Base-by-base conservation (phyloP, 2,113 vertebrate genomes). In the Phaethon lepturus region DNA sequence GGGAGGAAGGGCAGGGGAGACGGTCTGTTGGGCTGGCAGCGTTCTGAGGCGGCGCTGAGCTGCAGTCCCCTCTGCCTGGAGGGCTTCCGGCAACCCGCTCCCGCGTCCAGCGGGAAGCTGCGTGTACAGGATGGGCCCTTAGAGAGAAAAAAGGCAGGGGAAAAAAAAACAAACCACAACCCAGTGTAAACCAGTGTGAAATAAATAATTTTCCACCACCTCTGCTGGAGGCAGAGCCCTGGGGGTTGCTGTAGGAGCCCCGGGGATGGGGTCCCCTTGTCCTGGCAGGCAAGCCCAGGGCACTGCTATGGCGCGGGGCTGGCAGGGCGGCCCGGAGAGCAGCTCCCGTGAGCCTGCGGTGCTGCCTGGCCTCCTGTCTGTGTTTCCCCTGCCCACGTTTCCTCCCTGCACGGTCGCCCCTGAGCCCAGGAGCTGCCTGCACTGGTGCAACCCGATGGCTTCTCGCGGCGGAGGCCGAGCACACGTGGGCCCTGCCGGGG, bases 241-340 rank as follows among this genome's bases (percentile, higher is more conserved):
- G 35, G 40, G 19, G 13, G 31, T 7, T 86, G 47, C 42, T 93
- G 80, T 13, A 25, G 28, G 28, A 92, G 33, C 2, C 2, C 24
- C 2, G 1, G 49, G 22, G 14, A 56, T 2, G 8, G 0, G 0
- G 6, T 63, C 11, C 5, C 33, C 35, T 73, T 0, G 0, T 49
- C 15, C 29, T 2, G 1, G 17, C 1, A 20, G 59, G 58, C 19
- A 56, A 89, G 20, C 24, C 49, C n/a, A 87, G 53, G 72, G 22
- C 67, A 73, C 40, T 73, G 63, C 44, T 64, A 12, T 29, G 4
- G 4, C 60, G 81, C 2, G 2, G 31, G 50, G 24, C 49, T 68
- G 52, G 23, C 60, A 82, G 80, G 31, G 24, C 3, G 12, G 29
- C 18, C 13, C 0, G 0, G 38, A 38, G 11, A 91, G 28, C 49